These are phyloP conservation scores for Syngnathus scovelli DNA, from an alignment of 2,113 vertebrate genomes.

Conservation along the genomic window DNA sequence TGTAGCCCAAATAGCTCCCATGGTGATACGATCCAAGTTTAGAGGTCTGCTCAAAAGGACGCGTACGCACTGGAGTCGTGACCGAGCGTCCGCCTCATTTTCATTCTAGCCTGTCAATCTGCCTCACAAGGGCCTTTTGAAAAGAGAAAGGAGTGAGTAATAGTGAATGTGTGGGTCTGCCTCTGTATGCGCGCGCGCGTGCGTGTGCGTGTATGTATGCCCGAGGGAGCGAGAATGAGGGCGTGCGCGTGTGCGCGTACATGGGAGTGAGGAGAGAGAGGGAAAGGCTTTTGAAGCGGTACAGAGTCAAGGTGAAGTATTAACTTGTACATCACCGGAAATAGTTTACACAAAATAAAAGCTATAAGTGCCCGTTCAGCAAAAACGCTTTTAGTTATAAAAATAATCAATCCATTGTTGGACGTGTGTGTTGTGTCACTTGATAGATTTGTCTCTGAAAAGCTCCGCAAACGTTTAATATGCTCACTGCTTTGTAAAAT, in stretches of 20 bases:
- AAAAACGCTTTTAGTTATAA: conserved; percentile 32
- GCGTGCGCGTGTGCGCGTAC: conserved; percentile 35
- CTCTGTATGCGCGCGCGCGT: conserved; percentile 29
- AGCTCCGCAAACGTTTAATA: conserved; percentile 7
- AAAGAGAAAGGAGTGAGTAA: conserved; percentile 60
- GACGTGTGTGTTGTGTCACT: not conserved
- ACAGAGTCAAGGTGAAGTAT: conserved; percentile 25
- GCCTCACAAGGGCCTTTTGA: conserved; percentile 62
- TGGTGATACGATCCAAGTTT: conserved; percentile 71
- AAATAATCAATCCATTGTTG: not conserved
- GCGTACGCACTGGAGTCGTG: conserved; percentile 69
- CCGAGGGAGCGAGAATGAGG: conserved; percentile 22
- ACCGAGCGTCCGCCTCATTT: conserved; percentile 74
- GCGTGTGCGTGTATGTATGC: conserved; percentile 23
- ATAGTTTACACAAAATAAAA: not conserved
- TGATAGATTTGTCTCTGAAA: not conserved
- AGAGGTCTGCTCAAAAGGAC: conserved; percentile 67
- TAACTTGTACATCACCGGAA: conserved; percentile 27
- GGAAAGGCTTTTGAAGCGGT: conserved; percentile 16
- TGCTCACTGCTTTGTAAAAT: conserved; percentile 1
- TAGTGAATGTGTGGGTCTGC: conserved; percentile 18
- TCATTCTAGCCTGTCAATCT: conserved; percentile 72
- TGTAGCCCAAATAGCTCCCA: conserved; percentile 72
- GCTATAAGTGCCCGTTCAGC: fast-evolving
- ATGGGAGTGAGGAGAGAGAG: conserved; percentile 1